Percentiles rank a stretch among this genome's conserved stretches.
phyloP scores from a whole-genome alignment of 2,113 vertebrate species.

The Oncorhynchus kisutch region DNA sequence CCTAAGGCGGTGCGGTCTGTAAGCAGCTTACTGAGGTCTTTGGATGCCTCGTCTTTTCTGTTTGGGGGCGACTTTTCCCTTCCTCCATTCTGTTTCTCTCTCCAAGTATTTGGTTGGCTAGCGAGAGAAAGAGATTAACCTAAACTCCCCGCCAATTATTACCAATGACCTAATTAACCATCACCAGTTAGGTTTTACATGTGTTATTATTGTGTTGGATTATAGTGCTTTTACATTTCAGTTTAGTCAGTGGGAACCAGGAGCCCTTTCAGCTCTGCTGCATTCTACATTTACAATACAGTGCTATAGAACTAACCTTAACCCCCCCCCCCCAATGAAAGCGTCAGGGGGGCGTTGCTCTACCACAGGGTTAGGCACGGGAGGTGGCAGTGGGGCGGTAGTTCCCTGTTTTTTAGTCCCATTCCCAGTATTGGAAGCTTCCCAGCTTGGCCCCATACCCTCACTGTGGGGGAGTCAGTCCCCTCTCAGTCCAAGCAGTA shows the following conservation, averaged over 20 bases:
- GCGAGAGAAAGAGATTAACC: constrained; percentile 35
- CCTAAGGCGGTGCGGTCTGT: constrained; percentile 66
- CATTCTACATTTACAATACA: not conserved
- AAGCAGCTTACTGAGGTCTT: constrained; percentile 80
- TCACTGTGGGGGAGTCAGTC: not conserved
- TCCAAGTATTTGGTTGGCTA: constrained; percentile 39
- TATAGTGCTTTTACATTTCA: not conserved
- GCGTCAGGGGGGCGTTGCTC: not conserved
- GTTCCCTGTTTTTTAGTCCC: not conserved
- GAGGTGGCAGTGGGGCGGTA: not conserved
- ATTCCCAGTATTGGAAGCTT: not conserved
- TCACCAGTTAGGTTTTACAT: not conserved
- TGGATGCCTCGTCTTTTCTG: constrained; percentile 71
- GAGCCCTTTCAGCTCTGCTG: not conserved
- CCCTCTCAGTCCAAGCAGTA: not conserved
- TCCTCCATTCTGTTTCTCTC: constrained; percentile 33
- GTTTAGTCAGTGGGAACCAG: not conserved
- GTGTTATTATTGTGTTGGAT: not conserved
- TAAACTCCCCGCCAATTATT: constrained; percentile 7
- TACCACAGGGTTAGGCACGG: not conserved
- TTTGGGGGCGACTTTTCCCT: constrained; percentile 44
- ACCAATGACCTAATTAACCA: constrained; percentile 6
- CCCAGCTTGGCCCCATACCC: not conserved
- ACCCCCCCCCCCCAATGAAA: not conserved
- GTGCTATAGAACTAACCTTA: not conserved